phyloP scores from a whole-genome alignment of 1,140 invertebrate genomes.

The fruit fly (Drosophila melanogaster) region DNA sequence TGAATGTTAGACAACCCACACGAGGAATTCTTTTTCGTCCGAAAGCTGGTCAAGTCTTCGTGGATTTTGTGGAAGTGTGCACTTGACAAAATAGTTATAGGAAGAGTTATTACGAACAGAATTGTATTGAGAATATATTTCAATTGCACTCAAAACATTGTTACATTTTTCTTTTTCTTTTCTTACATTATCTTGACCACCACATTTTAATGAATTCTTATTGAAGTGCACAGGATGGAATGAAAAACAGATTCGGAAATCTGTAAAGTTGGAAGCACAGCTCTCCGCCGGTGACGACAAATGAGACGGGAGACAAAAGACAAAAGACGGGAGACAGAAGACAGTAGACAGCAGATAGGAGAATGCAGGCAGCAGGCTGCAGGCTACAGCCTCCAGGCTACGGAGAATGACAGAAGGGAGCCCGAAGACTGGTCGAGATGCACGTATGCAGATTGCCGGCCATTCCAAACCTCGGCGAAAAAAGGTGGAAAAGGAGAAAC shows the following conservation, averaged over 20 bases:
- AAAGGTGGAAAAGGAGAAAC: conserved; percentile 7
- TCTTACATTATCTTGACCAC: too few relatives aligned
- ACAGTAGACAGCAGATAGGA: conserved; percentile 48
- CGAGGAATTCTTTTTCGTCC: conserved; percentile 38
- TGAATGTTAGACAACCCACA: conserved; percentile 46
- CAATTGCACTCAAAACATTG: too few relatives aligned
- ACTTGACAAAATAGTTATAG: conserved; percentile 7
- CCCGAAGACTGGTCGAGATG: conserved; percentile 67
- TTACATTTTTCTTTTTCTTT: too few relatives aligned
- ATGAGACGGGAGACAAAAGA: conserved; percentile 40
- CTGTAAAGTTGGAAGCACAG: conserved; percentile 33
- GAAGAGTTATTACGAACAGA: too few relatives aligned
- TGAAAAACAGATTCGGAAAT: conserved; percentile 43
- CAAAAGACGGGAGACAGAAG: conserved; percentile 29
- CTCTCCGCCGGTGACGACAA: conserved; percentile 44
- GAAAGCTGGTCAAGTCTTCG: conserved; percentile 22
- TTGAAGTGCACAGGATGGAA: conserved; percentile 18
- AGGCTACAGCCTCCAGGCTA: conserved; percentile 4
- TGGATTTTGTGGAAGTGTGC: conserved; percentile 19
- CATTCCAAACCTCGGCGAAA: conserved; percentile 43
- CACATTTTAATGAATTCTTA: not conserved
- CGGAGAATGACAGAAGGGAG: conserved; percentile 50
- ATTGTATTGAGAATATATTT: too few relatives aligned
- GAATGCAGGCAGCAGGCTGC: conserved; percentile 30
- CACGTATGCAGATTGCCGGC: conserved; percentile 82